Percentiles rank a stretch among this genome's conserved stretches.
Conservation (phyloP, 1,140 invertebrate genomes). For the Uloborus diversus region DNA sequence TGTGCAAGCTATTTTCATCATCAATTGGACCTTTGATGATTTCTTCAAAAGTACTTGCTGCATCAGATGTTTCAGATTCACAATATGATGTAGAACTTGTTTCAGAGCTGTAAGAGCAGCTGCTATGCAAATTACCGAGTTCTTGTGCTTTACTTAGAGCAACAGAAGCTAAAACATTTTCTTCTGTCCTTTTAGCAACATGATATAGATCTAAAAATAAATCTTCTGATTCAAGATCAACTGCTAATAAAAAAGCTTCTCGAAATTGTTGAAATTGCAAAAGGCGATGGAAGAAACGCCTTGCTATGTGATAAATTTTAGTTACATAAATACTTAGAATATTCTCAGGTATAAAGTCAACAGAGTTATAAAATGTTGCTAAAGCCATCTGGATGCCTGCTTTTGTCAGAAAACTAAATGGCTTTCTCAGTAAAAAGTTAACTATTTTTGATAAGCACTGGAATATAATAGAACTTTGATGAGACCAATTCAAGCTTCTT, state of each 20-base stretch:
- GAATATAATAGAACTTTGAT: conserved; percentile 36
- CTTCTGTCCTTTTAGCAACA: conserved; percentile 54
- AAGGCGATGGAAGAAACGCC: conserved; percentile 58
- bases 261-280: conserved; percentile 48
- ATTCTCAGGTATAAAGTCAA: conserved; percentile 42
- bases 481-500: conserved; percentile 57
- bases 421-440: conserved; percentile 53
- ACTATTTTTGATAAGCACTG: conserved; percentile 55
- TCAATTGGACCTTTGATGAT: no score
- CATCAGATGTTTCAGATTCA: not conserved
- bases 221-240: conserved; percentile 57
- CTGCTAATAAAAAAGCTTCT: conserved; percentile 58
- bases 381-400: conserved; percentile 56
- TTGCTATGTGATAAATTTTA: conserved; percentile 56
- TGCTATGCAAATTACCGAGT: not conserved
- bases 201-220: conserved; percentile 57
- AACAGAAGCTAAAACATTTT: conserved; percentile 47
- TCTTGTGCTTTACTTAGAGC: conserved; percentile 45
- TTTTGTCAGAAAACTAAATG: conserved; percentile 33
- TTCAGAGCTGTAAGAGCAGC: no score
- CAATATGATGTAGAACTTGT: not conserved
- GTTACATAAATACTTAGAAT: conserved; percentile 50
- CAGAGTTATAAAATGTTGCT: conserved; percentile 54
- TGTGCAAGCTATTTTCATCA: no score
- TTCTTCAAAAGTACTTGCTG: no score